phyloP scores from a whole-genome alignment of 2,888 invertebrate genomes.

The Adelognathus sp. region DNA sequence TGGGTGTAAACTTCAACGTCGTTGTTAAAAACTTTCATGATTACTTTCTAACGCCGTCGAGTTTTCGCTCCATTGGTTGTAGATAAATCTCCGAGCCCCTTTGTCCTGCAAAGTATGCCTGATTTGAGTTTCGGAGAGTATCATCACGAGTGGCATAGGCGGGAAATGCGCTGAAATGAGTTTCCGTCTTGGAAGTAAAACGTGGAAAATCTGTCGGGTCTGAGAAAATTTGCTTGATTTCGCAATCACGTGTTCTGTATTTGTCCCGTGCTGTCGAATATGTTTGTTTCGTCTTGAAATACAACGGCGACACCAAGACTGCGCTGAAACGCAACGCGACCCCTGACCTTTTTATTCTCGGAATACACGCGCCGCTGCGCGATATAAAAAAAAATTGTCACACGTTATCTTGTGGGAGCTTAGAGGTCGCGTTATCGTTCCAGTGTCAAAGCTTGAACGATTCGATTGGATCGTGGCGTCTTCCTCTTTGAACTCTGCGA shows the following conservation, averaged over 20 bases:
- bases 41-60: background rate
- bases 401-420: constrained; percentile 20
- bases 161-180: background rate
- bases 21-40: background rate
- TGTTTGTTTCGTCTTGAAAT: constrained; percentile 5
- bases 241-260: constrained; percentile 28
- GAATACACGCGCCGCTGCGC: background rate
- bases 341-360: constrained; percentile 41
- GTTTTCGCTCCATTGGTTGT: constrained; percentile 6
- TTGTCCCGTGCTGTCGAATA: background rate
- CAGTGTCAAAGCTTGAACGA: constrained; percentile 37
- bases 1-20: constrained; percentile 20
- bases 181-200: background rate
- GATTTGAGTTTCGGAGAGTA: background rate
- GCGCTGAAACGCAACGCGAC: constrained; percentile 37
- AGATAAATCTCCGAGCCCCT: background rate
- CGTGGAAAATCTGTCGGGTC: background rate
- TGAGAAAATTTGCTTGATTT: background rate
- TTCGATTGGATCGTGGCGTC: background rate
- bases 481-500: constrained; percentile 18
- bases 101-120: background rate
- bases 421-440: constrained; percentile 36
- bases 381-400: constrained; percentile 18
- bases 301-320: background rate
- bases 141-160: background rate